Conservation (phyloP, 1,140 invertebrate genomes). For the Hyposmocoma kahamanoa region DNA sequence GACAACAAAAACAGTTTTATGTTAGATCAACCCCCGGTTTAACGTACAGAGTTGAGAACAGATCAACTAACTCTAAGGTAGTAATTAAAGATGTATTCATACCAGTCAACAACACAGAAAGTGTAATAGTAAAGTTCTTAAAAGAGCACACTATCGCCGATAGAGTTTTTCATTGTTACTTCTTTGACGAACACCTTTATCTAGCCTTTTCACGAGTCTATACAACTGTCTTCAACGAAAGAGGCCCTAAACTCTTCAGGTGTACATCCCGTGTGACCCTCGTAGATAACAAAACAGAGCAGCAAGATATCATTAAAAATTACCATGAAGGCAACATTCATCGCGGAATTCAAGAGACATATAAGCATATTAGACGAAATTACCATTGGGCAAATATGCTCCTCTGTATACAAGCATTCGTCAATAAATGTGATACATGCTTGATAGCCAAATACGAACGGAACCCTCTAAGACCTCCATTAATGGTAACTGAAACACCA, state of each 20-base stretch:
- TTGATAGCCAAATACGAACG: neutral
- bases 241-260: constrained; percentile 16
- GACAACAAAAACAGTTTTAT: no score
- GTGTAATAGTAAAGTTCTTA: no score
- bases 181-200: no score
- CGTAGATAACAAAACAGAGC: constrained; percentile 11
- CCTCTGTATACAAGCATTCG: neutral
- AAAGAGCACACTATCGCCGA: no score
- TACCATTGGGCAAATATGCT: constrained; percentile 35
- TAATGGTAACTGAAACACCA: constrained; percentile 1
- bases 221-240: constrained; percentile 11
- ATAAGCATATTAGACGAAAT: constrained; percentile 16
- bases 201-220: constrained; percentile 6
- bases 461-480: constrained; percentile 1
- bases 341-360: constrained; percentile 27
- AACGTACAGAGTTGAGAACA: no score
- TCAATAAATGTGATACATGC: constrained; percentile 3
- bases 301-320: constrained; percentile 17
- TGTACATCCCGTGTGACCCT: constrained; percentile 12
- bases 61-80: no score
- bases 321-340: constrained; percentile 24
- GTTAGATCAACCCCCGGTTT: no score
- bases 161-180: no score
- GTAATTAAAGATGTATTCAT: no score
- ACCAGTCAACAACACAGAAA: no score